Evolutionary conservation across 53 echinoderm and acorn worm genomes (phyloP).

Genomic region (Glandiceps talaboti): DNA sequence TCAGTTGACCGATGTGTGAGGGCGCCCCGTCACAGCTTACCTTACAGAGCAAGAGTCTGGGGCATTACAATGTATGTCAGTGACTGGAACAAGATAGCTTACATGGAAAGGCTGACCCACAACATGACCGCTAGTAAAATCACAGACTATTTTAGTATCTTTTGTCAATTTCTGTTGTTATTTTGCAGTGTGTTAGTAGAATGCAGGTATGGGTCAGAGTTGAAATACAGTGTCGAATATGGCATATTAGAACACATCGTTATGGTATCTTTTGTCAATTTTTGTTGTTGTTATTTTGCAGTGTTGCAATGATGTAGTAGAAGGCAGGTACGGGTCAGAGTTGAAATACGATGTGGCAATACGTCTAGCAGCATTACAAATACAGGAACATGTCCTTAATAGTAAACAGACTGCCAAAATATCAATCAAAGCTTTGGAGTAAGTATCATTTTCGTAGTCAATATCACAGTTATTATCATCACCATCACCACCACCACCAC

Average conservation of each 20-base stretch:
- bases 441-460: slow-evolving; percentile 29
- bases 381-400: slow-evolving; percentile 78
- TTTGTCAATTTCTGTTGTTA: slow-evolving; percentile 12
- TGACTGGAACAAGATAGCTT: too few species aligned
- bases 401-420: slow-evolving; percentile 76
- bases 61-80: too few species aligned
- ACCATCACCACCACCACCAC: slow-evolving; percentile 15
- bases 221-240: too few species aligned
- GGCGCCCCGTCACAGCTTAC: too few species aligned
- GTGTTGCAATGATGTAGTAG: slow-evolving; percentile 89
- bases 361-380: slow-evolving; percentile 68
- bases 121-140: too few species aligned
- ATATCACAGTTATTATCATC: neutral
- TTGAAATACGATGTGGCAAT: slow-evolving; percentile 66
- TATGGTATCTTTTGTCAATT: neutral
- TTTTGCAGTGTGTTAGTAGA: slow-evolving; percentile 78
- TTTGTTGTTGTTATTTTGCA: slow-evolving; percentile 6
- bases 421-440: slow-evolving; percentile 73
- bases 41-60: too few species aligned
- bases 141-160: too few species aligned
- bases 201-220: slow-evolving; percentile 54
- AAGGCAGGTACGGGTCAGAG: slow-evolving; percentile 55
- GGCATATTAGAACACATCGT: too few species aligned
- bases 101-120: too few species aligned
- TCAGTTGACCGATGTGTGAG: too few species aligned